A percentile compares a stretch with the other conserved stretches of the same genome.
phyloP scores from a whole-genome alignment of 64 coral and sea anemone genomes.

The Dendronephthya gigantea region DNA sequence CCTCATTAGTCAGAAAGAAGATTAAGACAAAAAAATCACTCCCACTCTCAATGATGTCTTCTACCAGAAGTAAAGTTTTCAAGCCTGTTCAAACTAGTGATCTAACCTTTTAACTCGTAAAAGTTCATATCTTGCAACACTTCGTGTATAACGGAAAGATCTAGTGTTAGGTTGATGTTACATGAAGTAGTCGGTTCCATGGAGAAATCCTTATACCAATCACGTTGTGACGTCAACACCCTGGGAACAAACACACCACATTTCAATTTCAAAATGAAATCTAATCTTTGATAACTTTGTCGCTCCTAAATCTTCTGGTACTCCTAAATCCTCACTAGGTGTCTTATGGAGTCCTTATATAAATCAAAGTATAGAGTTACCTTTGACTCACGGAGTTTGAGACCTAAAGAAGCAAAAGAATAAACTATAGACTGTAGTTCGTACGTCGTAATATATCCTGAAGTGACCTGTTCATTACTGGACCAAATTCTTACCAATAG shows the following conservation, averaged over 20 bases:
- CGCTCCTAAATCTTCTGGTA: neutral
- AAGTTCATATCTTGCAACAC: slow-evolving; percentile 80
- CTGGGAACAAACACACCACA: neutral
- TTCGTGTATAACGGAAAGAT: slow-evolving; percentile 46
- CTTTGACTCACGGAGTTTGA: slow-evolving; percentile 38
- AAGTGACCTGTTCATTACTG: neutral
- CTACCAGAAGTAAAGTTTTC: too few relatives aligned
- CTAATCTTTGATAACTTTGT: neutral
- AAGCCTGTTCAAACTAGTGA: too few relatives aligned
- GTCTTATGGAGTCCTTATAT: too few relatives aligned
- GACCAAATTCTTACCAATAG: slow-evolving; percentile 51
- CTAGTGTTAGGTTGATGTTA: slow-evolving; percentile 76
- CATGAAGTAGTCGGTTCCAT: slow-evolving; percentile 28
- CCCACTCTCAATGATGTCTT: too few relatives aligned
- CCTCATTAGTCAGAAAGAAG: too few relatives aligned
- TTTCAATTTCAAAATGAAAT: too few relatives aligned
- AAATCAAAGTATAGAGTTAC: too few relatives aligned
- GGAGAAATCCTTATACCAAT: slow-evolving; percentile 49
- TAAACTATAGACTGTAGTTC: too few relatives aligned
- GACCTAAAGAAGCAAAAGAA: slow-evolving; percentile 20
- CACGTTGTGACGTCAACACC: slow-evolving; percentile 34
- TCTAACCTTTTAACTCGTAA: slow-evolving; percentile 75
- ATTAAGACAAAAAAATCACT: too few relatives aligned
- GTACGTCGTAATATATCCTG: neutral
- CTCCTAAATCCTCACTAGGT: too few relatives aligned